Base-by-base conservation (phyloP, 2,888 invertebrate genomes). In the Acheta domesticus region DNA sequence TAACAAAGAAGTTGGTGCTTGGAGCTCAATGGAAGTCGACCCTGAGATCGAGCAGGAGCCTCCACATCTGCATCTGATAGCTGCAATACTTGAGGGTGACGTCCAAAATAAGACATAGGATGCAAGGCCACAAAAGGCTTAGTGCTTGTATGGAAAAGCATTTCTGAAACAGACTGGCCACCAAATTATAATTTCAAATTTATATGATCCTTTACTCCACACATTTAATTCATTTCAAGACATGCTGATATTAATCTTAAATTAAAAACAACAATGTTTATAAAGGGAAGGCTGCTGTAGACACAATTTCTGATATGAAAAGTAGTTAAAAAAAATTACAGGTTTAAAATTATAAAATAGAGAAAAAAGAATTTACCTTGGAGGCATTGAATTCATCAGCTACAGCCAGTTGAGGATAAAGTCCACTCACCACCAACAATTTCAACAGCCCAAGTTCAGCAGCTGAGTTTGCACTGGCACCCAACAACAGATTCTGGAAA, bases 361-460 rank as follows among this genome's bases (percentile, higher is more conserved):
- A 36, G 8, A 36, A 36, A 36, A 36, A 36, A 36, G 8, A 36
- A 36, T 8, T 23, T 86, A 91, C 91, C 89, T 97, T 96, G 84
- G 93, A 96, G 84, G 94, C 93, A 87, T 99, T 99, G 84, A 94
- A 95, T 84, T 96, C 96, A 86, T 99, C 99, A 1, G 96, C 93
- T n/a, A 97, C 91, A 0, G 98, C 96, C 80, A 97, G 91, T 88
- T 99, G 97, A 0, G 99, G 99, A 86, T 98, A 99, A 78, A 99
- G 89, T 0, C 98, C 98, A 87, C 96, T 93, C 83, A 95, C 94
- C 23, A 99, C 87, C 80, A 99, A 95, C 75, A 95, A 87, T 86
- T 94, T 95, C 20, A 94, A 85, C 86, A 94, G 89, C 80, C 91
- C 89, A 20, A 94, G 86, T 84, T 94, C 93, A 83, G 91, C 91